Percentiles rank a stretch among this genome's conserved stretches.
These are phyloP conservation scores for Hanleya hanleyi DNA, from an alignment of 2,888 invertebrate species.

Conservation along the genomic window DNA sequence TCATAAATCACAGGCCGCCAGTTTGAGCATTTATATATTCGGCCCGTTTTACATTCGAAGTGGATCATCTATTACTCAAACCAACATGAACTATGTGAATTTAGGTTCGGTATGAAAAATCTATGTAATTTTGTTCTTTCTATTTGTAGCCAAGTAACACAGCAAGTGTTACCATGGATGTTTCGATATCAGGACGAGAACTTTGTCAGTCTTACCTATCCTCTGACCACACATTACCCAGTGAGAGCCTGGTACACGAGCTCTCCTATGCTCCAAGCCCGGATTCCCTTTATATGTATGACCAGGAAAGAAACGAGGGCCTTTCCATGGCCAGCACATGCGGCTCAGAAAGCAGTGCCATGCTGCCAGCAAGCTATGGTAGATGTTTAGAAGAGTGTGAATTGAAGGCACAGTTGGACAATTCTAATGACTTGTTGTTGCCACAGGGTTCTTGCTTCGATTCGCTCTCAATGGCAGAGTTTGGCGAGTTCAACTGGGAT, in stretches of 20 bases:
- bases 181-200: too few species aligned
- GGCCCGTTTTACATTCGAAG: too few species aligned
- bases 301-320: slow-evolving; percentile 60
- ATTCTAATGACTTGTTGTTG: slow-evolving; percentile 38
- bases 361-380: not conserved
- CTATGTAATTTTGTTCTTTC: too few species aligned
- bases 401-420: slow-evolving; percentile 51
- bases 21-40: too few species aligned
- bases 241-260: slow-evolving; percentile 39
- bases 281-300: slow-evolving; percentile 64
- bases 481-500: slow-evolving; percentile 2
- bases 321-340: slow-evolving; percentile 45
- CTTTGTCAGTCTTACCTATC: too few species aligned
- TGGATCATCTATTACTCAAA: too few species aligned
- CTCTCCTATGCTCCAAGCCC: slow-evolving; percentile 60
- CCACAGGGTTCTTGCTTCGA: not conserved
- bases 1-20: too few species aligned
- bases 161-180: too few species aligned
- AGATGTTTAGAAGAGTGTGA: slow-evolving; percentile 48
- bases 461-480: not conserved
- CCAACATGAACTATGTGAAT: too few species aligned
- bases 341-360: not conserved
- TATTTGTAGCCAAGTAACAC: too few species aligned
- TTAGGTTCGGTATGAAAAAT: too few species aligned
- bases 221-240: slow-evolving; percentile 41